These are phyloP conservation scores for Notamacropus eugenii DNA, from an alignment of 2,797 vertebrate genomes.

Conservation along the genomic window DNA sequence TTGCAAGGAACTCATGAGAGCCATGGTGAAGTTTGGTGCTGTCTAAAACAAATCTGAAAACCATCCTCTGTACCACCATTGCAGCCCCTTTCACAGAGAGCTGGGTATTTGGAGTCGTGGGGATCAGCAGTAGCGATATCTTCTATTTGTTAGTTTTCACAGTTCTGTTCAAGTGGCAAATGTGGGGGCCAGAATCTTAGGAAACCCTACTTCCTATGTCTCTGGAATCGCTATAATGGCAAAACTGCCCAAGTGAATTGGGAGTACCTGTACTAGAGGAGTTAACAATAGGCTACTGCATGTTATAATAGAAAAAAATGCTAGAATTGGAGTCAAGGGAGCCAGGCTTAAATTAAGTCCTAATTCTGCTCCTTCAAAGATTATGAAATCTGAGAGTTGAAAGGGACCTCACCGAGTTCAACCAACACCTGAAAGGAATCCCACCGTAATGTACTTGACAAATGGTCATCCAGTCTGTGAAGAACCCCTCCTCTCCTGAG, in stretches of 20 bases:
- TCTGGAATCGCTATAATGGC: neutral
- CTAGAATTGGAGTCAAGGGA: neutral
- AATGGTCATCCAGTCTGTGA: neutral
- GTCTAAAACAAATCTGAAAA: neutral
- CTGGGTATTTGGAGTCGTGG: neutral
- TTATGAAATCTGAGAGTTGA: neutral
- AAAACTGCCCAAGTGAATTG: neutral
- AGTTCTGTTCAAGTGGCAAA: too few relatives aligned
- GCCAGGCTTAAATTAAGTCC: neutral
- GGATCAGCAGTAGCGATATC: neutral
- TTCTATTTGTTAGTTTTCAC: neutral
- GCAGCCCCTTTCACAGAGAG: neutral
- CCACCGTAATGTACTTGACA: neutral
- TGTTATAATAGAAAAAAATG: neutral
- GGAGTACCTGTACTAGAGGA: neutral
- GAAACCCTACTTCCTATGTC: neutral
- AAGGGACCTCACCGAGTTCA: neutral
- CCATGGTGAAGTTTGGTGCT: neutral
- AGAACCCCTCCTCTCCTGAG: neutral
- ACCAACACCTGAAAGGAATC: neutral
- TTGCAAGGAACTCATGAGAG: fast-evolving
- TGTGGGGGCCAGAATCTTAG: neutral
- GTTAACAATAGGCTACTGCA: neutral
- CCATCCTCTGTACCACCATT: neutral
- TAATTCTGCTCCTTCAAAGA: neutral